Conservation (phyloP, 2,797 vertebrate genomes). For the Sebastes flavidus region DNA sequence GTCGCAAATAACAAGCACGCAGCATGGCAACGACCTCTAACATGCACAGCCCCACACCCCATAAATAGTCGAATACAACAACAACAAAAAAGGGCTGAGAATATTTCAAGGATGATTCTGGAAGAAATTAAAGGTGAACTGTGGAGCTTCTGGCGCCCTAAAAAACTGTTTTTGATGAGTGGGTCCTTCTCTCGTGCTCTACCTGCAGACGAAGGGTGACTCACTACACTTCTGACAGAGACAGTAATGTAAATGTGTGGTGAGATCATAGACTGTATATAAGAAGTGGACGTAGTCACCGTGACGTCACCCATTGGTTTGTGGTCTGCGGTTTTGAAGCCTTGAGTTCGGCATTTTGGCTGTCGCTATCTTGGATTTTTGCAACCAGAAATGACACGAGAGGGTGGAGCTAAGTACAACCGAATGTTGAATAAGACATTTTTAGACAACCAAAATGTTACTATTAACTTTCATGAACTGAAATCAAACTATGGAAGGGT, state of each 20-base stretch:
- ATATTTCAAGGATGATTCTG: not conserved
- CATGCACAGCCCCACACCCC: not conserved
- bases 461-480: too few relatives aligned
- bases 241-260: not conserved
- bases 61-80: not conserved
- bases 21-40: conserved; percentile 23
- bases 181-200: not conserved
- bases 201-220: not conserved
- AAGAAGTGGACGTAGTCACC: too few relatives aligned
- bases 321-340: too few relatives aligned
- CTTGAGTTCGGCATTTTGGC: too few relatives aligned
- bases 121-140: not conserved
- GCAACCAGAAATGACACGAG: too few relatives aligned
- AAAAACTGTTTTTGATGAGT: not conserved
- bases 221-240: not conserved
- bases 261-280: too few relatives aligned
- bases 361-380: too few relatives aligned
- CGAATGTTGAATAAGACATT: too few relatives aligned
- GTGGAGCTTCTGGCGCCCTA: not conserved
- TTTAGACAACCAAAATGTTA: too few relatives aligned
- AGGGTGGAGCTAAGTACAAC: too few relatives aligned
- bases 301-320: too few relatives aligned
- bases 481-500: too few relatives aligned
- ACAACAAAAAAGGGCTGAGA: not conserved
- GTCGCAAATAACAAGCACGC: conserved; percentile 43